Percentiles rank a stretch among this genome's conserved stretches.
phyloP scores from a whole-genome alignment of 2,797 vertebrate genomes.

The Rhinella marina region DNA sequence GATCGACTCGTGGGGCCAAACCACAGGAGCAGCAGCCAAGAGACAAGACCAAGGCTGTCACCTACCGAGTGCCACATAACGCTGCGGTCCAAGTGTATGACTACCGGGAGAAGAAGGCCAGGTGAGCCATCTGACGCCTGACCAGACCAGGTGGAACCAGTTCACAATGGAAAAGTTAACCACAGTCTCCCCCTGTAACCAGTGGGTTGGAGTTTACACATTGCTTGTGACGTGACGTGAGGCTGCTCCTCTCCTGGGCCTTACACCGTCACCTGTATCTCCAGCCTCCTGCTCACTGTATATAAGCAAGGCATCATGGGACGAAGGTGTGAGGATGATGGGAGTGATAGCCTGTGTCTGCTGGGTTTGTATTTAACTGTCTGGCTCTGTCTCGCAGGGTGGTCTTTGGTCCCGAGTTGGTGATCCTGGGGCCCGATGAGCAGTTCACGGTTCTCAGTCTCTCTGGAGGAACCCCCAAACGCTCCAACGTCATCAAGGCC shows the following conservation, averaged over 20 bases:
- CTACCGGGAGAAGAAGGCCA: constrained; percentile 86
- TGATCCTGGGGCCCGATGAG: constrained; percentile 88
- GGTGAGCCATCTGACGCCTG: constrained; percentile 70
- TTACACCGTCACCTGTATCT: not conserved
- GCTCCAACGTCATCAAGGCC: constrained; percentile 83
- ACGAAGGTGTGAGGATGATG: not conserved
- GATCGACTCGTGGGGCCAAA: constrained; percentile 66
- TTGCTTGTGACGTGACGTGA: too few species aligned
- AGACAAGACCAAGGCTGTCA: constrained; percentile 78
- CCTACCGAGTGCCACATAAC: constrained; percentile 88
- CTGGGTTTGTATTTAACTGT: not conserved
- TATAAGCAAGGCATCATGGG: not conserved
- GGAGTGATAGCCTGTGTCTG: not conserved
- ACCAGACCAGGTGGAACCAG: not conserved
- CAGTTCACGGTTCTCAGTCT: constrained; percentile 90
- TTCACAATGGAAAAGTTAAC: not conserved
- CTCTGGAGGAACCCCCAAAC: constrained; percentile 87
- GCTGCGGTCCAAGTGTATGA: constrained; percentile 92
- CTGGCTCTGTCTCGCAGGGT: constrained; percentile 72
- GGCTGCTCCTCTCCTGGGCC: not conserved
- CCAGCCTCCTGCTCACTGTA: not conserved
- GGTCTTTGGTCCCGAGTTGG: constrained; percentile 89
- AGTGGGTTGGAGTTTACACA: not conserved
- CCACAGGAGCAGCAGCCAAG: not conserved
- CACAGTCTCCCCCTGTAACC: not conserved